Evolutionary conservation across 2,888 invertebrate genomes (phyloP).

Genomic region (Cartodere bifasciata): DNA sequence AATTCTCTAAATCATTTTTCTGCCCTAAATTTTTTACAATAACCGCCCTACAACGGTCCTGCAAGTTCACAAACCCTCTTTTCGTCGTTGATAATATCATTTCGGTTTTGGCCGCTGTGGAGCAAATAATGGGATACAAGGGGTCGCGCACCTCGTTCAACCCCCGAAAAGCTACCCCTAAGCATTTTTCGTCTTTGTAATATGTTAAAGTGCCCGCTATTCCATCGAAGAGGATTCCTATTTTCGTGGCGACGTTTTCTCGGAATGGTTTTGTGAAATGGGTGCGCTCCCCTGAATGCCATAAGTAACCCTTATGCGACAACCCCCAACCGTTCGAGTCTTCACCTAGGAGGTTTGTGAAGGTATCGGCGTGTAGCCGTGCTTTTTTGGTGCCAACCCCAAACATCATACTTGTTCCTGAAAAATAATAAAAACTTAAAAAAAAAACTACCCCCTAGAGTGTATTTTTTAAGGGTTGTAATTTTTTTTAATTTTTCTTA

Average conservation of each 20-base stretch:
- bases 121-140: slow-evolving; percentile 55
- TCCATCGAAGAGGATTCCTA: slow-evolving; percentile 58
- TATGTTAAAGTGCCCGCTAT: slow-evolving; percentile 55
- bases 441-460: too few relatives aligned
- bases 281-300: slow-evolving; percentile 51
- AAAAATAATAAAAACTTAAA: too few relatives aligned
- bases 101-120: slow-evolving; percentile 63
- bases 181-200: slow-evolving; percentile 54
- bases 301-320: slow-evolving; percentile 57
- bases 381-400: slow-evolving; percentile 42
- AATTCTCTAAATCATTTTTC: slow-evolving; percentile 39
- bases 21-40: slow-evolving; percentile 43
- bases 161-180: slow-evolving; percentile 59
- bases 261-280: slow-evolving; percentile 54
- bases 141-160: slow-evolving; percentile 48
- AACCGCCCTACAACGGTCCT: slow-evolving; percentile 52
- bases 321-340: slow-evolving; percentile 59
- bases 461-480: too few relatives aligned
- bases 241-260: slow-evolving; percentile 53
- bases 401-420: slow-evolving; percentile 68
- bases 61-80: slow-evolving; percentile 51
- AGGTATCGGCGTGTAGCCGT: slow-evolving; percentile 50
- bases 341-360: slow-evolving; percentile 59
- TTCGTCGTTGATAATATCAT: slow-evolving; percentile 49
- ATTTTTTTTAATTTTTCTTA: too few relatives aligned